These are phyloP conservation scores for Empidonax alnorum DNA, from an alignment of 2,113 vertebrate genomes.

Conservation along the genomic window DNA sequence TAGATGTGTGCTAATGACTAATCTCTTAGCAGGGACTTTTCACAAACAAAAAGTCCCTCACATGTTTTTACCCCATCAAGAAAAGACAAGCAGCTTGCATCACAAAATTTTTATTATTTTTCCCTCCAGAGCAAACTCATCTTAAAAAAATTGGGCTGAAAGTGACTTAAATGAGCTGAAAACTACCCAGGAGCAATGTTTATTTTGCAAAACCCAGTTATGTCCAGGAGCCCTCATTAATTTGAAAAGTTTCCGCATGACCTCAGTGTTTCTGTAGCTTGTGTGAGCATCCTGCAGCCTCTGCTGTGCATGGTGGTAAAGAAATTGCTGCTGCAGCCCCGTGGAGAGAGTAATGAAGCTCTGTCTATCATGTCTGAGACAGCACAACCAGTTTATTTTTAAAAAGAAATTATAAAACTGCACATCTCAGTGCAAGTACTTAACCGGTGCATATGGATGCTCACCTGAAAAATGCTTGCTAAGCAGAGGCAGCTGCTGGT, in stretches of 20 bases:
- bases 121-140: neutral
- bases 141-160: neutral
- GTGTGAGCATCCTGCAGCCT: neutral
- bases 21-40: neutral
- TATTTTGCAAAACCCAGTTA: constrained; percentile 27
- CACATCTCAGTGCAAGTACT: neutral
- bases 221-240: constrained; percentile 8
- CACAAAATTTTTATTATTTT: neutral
- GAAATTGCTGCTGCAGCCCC: neutral
- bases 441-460: neutral
- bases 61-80: neutral
- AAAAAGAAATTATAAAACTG: neutral
- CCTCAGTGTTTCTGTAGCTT: constrained; percentile 24
- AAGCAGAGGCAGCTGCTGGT: neutral
- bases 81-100: neutral
- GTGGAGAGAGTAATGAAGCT: neutral
- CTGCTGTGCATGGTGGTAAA: neutral
- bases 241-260: constrained; percentile 17
- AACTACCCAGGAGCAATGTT: constrained; percentile 6
- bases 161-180: constrained; percentile 13
- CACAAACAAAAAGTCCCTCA: neutral
- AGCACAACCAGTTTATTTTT: neutral
- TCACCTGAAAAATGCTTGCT: neutral
- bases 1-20: neutral
- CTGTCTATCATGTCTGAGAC: neutral